Conservation (phyloP, 2,113 vertebrate species). For the Pelecanus crispus region DNA sequence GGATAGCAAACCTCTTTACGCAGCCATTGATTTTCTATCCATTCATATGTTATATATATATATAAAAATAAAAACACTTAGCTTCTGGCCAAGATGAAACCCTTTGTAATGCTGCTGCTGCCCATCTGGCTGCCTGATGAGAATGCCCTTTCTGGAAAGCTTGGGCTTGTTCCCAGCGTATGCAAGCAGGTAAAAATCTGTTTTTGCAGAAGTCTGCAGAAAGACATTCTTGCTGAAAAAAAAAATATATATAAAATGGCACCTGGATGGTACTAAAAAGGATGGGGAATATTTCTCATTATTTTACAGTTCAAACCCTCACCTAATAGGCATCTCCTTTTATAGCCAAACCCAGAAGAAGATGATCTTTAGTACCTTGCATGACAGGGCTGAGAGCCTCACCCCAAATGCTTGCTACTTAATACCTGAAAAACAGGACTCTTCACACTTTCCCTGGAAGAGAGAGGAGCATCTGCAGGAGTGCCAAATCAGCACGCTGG, state of each 20-base stretch:
- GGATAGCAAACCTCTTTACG: background rate
- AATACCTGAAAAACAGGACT: background rate
- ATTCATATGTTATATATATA: background rate
- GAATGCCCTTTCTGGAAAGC: background rate
- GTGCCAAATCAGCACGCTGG: background rate
- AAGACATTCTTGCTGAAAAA: background rate
- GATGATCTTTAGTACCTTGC: background rate
- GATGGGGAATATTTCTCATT: background rate
- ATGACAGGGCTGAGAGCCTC: background rate
- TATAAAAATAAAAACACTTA: background rate
- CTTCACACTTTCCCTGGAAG: background rate
- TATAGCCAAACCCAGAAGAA: background rate
- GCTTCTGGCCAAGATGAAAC: background rate
- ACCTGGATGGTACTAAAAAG: background rate
- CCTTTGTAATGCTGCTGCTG: background rate
- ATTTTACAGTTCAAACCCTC: background rate
- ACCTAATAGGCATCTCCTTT: background rate
- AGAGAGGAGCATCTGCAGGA: background rate
- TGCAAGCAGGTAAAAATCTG: fast-evolving
- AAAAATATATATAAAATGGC: background rate
- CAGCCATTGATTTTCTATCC: fast-evolving
- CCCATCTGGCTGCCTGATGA: background rate
- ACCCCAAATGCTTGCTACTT: fast-evolving
- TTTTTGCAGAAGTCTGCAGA: background rate
- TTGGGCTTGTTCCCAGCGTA: background rate